Conservation (phyloP, 2,888 invertebrate genomes). For the Netelia melanura region DNA sequence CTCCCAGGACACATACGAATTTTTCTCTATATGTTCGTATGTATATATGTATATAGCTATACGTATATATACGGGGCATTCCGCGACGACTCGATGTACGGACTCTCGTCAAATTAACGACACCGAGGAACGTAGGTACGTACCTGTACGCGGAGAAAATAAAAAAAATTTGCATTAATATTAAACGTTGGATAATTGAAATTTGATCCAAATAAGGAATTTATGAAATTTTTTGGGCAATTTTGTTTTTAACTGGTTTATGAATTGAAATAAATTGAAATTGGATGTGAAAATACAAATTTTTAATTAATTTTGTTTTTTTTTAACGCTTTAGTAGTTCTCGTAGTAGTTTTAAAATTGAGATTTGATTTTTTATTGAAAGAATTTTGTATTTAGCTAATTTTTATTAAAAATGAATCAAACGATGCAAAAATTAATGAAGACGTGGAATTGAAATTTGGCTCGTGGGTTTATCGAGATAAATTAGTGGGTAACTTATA, state of each 20-base stretch:
- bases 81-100: not conserved
- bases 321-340: no score
- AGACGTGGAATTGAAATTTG: not conserved
- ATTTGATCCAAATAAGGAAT: not conserved
- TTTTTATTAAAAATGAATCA: not conserved
- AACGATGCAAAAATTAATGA: not conserved
- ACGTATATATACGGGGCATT: not conserved
- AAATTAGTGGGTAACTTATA: not conserved
- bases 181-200: not conserved
- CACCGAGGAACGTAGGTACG: not conserved
- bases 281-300: no score
- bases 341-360: no score
- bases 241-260: no score
- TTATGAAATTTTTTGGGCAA: no score
- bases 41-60: not conserved
- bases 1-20: constrained; percentile 16
- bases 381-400: not conserved
- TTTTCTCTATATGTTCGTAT: not conserved
- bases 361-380: not conserved
- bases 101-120: not conserved
- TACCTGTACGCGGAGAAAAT: not conserved
- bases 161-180: no score
- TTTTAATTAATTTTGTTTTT: no score
- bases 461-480: not conserved
- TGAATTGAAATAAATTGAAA: no score